phyloP scores from a whole-genome alignment of 2,797 vertebrate genomes.

The Arnoldichthys spilopterus region DNA sequence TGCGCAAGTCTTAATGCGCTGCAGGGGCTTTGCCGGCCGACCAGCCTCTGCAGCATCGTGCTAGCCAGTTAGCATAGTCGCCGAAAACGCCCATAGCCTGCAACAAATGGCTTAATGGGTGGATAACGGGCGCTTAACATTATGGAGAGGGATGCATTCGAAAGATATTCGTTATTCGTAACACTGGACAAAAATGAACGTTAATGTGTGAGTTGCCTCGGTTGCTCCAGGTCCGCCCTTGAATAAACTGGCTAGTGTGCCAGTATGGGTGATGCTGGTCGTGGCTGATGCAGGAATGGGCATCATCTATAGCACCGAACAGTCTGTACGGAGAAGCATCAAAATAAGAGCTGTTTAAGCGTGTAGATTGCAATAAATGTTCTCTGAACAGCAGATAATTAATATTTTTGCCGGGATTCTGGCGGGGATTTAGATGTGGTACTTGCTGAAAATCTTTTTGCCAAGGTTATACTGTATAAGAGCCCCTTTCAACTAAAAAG shows the following conservation, averaged over 20 bases:
- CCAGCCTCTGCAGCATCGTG: slow-evolving; percentile 7
- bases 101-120: slow-evolving; percentile 9
- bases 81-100: slow-evolving; percentile 46
- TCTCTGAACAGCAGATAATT: background rate
- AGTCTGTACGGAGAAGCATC: background rate
- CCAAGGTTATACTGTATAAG: background rate
- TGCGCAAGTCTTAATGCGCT: background rate
- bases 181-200: background rate
- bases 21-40: background rate
- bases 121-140: background rate
- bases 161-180: background rate
- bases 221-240: background rate
- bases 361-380: background rate
- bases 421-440: background rate
- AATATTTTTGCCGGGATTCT: background rate
- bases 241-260: background rate
- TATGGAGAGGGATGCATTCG: background rate
- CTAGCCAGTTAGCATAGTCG: slow-evolving; percentile 20
- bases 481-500: background rate
- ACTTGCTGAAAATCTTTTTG: background rate
- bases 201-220: background rate
- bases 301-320: background rate
- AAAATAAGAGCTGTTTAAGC: background rate
- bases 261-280: slow-evolving; percentile 3
- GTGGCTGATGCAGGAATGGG: background rate